phyloP scores from a whole-genome alignment of 2,888 invertebrate genomes.

The Orgyia antiqua region DNA sequence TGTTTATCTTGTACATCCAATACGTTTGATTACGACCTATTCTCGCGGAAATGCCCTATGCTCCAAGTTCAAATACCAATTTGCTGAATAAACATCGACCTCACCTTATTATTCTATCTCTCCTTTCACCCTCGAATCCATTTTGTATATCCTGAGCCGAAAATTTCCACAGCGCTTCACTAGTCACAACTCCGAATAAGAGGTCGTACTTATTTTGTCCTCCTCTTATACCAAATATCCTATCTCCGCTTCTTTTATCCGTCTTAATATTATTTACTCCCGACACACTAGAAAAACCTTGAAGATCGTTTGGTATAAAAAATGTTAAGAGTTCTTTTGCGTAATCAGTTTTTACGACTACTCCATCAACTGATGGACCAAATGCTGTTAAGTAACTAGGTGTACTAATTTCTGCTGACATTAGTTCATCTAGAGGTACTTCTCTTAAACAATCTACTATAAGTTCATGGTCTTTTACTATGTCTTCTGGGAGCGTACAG shows the following conservation, averaged over 20 bases:
- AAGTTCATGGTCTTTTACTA: slow-evolving; percentile 88
- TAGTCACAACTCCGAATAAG: slow-evolving; percentile 94
- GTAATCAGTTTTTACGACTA: slow-evolving; percentile 93
- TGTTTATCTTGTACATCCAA: slow-evolving; percentile 27
- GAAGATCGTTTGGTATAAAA: slow-evolving; percentile 82
- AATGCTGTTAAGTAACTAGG: slow-evolving; percentile 92
- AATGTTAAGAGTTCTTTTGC: slow-evolving; percentile 87
- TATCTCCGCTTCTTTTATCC: slow-evolving; percentile 80
- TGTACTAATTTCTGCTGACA: slow-evolving; percentile 86
- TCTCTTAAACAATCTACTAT: slow-evolving; percentile 91
- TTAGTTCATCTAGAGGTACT: slow-evolving; percentile 84
- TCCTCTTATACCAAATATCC: slow-evolving; percentile 75
- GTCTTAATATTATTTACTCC: slow-evolving; percentile 77
- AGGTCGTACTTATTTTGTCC: slow-evolving; percentile 87
- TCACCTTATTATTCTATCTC: slow-evolving; percentile 88
- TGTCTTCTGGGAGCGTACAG: slow-evolving; percentile 89
- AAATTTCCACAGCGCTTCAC: slow-evolving; percentile 94
- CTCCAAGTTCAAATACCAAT: slow-evolving; percentile 55
- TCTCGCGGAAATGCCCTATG: slow-evolving; percentile 31
- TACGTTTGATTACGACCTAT: slow-evolving; percentile 42
- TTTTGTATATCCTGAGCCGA: slow-evolving; percentile 90
- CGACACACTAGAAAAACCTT: slow-evolving; percentile 80
- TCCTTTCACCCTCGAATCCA: slow-evolving; percentile 92
- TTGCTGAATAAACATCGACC: slow-evolving; percentile 63
- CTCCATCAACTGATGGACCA: slow-evolving; percentile 96